Base-by-base conservation (phyloP, 1,140 invertebrate species). In the Nephotettix cincticeps region DNA sequence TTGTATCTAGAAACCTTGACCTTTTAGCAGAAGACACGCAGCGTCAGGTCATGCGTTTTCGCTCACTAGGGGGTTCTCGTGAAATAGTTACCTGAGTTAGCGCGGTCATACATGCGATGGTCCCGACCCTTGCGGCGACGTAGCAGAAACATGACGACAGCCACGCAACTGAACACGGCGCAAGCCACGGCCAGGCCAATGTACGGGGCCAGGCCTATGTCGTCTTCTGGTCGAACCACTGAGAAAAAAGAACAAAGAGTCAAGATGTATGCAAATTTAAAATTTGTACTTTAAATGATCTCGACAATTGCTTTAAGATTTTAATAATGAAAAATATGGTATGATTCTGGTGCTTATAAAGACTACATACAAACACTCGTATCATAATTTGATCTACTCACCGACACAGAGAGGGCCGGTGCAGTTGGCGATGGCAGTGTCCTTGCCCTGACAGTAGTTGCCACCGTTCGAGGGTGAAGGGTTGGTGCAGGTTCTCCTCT, bases 171-270 rank as follows among this genome's bases (percentile, higher is more conserved):
- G 77, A 95, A 91, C n/a, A 96, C 87, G 19, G 93, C 86, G 54
- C 93, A 89, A 14, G 93, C 92, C 25, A 95, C 91, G 30, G 92
- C 90, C 68, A 97, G 83, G 0, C 93, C 93, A 72, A 96, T 89
- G 83, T 96, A 97, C 27, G 97, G 85, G 0, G 93, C 89, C 69
- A 95, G 88, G 82, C 96, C 93, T 80, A 89, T 84, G 76, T 88
- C 87, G 6, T 80, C 79, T 0, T 82, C 80, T 11, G 82, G 80
- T 73, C 80, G 76, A 0, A 81, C 80, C 43, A 81, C 83, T 84
- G 77, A 45, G 75, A 73, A 21, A 76, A 4, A 19, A 51, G 28
- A 1, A 68, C 47, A 51, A 14, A 36, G 4, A 36, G 32, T n/a
- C n/a, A n/a, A n/a, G n/a, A n/a, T n/a, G n/a, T n/a, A n/a, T n/a